Conservation (phyloP, 2,113 vertebrate genomes). For the Nycticryphes semicollaris region DNA sequence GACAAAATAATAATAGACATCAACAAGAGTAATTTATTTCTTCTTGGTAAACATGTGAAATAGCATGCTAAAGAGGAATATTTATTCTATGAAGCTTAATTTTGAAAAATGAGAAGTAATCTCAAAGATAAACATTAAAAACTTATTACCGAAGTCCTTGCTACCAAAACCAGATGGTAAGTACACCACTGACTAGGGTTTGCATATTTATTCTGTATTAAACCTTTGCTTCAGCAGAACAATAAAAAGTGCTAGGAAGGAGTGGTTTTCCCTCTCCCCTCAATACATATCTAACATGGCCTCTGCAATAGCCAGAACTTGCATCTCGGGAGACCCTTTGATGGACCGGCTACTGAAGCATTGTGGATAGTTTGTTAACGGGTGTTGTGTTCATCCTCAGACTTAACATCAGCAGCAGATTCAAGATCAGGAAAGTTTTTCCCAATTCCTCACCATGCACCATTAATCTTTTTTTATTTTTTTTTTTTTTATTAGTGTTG, state of each 20-base stretch:
- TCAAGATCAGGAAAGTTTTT: neutral
- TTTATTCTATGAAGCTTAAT: neutral
- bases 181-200: neutral
- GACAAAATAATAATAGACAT: neutral
- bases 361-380: neutral
- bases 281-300: rapidly evolving
- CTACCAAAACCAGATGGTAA: neutral
- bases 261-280: neutral
- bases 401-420: neutral
- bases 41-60: neutral
- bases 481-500: neutral
- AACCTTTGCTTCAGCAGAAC: neutral
- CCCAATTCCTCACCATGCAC: neutral
- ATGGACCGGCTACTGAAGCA: neutral
- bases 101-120: neutral
- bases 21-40: neutral
- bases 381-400: neutral
- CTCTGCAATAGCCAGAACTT: neutral
- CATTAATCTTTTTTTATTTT: neutral
- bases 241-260: neutral
- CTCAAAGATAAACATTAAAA: neutral
- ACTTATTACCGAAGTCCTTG: neutral
- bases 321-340: neutral
- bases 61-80: neutral
- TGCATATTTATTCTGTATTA: neutral